phyloP scores from a whole-genome alignment of 2,797 vertebrate genomes.

The Carduelis carduelis region DNA sequence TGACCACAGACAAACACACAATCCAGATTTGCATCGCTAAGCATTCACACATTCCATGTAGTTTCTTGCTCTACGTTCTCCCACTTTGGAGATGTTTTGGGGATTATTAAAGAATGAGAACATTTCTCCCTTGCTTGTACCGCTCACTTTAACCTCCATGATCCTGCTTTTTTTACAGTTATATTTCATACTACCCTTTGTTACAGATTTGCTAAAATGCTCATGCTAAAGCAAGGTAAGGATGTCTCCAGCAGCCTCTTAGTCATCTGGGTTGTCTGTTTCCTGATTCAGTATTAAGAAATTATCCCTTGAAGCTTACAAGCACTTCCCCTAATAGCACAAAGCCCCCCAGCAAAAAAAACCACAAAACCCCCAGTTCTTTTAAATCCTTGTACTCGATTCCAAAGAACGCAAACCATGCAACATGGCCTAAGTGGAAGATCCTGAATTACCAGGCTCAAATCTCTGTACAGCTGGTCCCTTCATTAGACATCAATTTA shows the following conservation, averaged over 20 bases:
- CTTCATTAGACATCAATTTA: not conserved
- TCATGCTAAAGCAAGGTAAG: not conserved
- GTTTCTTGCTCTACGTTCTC: not conserved
- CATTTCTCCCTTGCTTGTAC: not conserved
- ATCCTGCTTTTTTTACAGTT: not conserved
- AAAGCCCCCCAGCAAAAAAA: not conserved
- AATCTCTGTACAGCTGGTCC: not conserved
- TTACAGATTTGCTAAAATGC: not conserved
- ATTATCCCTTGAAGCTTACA: not conserved
- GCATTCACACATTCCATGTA: not conserved
- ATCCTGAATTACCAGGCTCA: not conserved
- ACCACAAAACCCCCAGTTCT: not conserved
- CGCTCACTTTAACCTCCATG: not conserved
- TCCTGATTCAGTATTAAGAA: not conserved
- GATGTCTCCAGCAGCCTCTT: not conserved
- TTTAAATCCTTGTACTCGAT: not conserved
- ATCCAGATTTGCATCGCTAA: not conserved
- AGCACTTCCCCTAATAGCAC: not conserved
- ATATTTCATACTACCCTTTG: not conserved
- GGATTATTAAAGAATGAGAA: not conserved
- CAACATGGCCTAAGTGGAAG: not conserved
- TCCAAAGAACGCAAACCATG: not conserved
- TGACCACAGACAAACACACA: not conserved
- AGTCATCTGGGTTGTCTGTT: not conserved
- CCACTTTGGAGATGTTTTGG: not conserved